Evolutionary conservation across 2,113 vertebrate species (phyloP).

Genomic region (Planiliza haematocheilus): DNA sequence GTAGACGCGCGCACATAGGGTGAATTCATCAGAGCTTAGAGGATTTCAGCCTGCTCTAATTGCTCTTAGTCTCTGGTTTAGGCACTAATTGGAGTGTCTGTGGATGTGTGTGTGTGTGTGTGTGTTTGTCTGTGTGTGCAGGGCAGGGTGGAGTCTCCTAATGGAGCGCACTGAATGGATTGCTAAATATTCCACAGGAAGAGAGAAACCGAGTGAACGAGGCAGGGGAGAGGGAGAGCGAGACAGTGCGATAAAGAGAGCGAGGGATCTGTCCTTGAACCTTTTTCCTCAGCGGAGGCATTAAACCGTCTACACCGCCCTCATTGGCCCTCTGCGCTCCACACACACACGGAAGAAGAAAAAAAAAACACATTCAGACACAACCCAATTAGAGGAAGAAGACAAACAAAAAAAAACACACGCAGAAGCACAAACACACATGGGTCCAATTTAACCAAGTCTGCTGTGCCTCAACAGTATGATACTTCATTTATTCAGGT

Average conservation of each 20-base stretch:
- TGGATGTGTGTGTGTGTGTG: conserved; percentile 38
- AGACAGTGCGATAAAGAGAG: conserved; percentile 60
- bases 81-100: conserved; percentile 69
- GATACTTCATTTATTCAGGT: conserved; percentile 61
- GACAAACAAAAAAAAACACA: conserved; percentile 48
- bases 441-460: conserved; percentile 50
- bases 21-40: conserved; percentile 58
- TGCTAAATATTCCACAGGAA: conserved; percentile 75
- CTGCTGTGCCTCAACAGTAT: conserved; percentile 34
- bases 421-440: conserved; percentile 34
- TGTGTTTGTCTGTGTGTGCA: conserved; percentile 32
- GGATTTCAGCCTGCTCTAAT: conserved; percentile 72
- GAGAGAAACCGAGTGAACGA: conserved; percentile 59
- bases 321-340: conserved; percentile 61
- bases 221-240: conserved; percentile 22
- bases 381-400: conserved; percentile 66
- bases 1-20: conserved; percentile 29
- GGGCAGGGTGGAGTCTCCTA: conserved; percentile 64
- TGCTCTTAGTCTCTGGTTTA: conserved; percentile 74
- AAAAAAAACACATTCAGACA: conserved; percentile 54
- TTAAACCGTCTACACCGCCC: conserved; percentile 66
- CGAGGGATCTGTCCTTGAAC: conserved; percentile 73
- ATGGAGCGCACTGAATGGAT: conserved; percentile 71
- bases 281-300: conserved; percentile 70
- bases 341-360: conserved; percentile 20